Evolutionary conservation across 2,113 vertebrate genomes (phyloP), one percentile per base, ranked within the genome.

Genomic region (Cebidichthys violaceus): DNA sequence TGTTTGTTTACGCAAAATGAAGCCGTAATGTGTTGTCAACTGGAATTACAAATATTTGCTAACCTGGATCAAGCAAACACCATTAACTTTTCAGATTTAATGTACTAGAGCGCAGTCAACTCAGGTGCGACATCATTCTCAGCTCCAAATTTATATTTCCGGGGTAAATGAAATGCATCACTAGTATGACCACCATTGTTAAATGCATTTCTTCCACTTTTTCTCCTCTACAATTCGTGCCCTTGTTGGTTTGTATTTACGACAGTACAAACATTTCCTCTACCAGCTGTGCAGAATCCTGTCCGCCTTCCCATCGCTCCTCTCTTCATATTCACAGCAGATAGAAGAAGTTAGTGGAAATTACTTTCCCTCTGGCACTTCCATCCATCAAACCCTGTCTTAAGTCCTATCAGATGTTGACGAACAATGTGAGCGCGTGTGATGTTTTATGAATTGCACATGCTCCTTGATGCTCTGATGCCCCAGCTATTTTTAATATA

Each of bases 361-460:
- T 77, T 17, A 69, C 70, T 85, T 89, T 88, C 52, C 60, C 55
- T 82, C 62, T 82, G 85, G 86, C 85, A 84, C 81, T 55, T 78
- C 72, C 88, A 90, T 93, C 87, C 71, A 89, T 92, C 86, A 92
- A 76, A 66, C 61, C 77, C 60, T 31, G 74, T 83, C 73, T 82
- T 37, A 29, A 57, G 69, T 59, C 52, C 60, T 73, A 91, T 89
- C 78, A 74, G 76, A 80, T 87, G 77, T 69, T 90, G 82, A 86
- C 47, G n/a, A 72, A 86, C 70, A 79, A 70, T 77, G 70, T 15
- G 27, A 59, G 67, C 52, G 39, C 33, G 35, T 70, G 61, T 60
- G 70, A 73, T 79, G 74, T 79, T 86, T 79, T 55, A 73, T 74
- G 77, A 89, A 83, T 84, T 77, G 52, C 4, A 29, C 69, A 22